Evolutionary conservation across 2,888 invertebrate species (phyloP).

Genomic region (Eledona agricola): DNA sequence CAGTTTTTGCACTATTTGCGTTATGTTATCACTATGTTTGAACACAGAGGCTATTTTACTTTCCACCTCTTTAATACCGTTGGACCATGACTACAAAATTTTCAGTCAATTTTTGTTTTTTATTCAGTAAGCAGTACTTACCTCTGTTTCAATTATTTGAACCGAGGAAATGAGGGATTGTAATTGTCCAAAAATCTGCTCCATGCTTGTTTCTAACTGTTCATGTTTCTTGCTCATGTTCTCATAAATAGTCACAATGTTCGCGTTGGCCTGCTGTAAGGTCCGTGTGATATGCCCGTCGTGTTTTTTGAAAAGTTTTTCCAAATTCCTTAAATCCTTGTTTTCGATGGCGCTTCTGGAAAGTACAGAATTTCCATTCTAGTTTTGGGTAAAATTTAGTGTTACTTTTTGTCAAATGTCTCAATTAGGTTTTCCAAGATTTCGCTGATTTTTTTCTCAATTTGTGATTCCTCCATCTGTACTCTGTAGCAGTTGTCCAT

Average conservation of each 20-base stretch:
- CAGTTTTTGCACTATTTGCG: too few species aligned
- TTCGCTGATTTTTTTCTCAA: conserved; percentile 69
- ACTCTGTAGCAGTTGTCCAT: conserved; percentile 73
- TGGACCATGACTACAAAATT: too few species aligned
- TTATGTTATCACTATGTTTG: too few species aligned
- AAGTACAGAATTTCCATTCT: too few species aligned
- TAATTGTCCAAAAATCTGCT: conserved; percentile 42
- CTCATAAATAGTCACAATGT: conserved; percentile 52
- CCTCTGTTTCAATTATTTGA: conserved; percentile 38
- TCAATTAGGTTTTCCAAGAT: conserved; percentile 71
- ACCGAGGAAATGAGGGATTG: conserved; percentile 44
- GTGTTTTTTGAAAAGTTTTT: conserved; percentile 64
- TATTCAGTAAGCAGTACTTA: too few species aligned
- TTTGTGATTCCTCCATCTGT: conserved; percentile 71
- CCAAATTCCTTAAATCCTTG: conserved; percentile 67
- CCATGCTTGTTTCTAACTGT: conserved; percentile 45
- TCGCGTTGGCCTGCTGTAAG: conserved; percentile 51
- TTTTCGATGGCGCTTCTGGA: conserved; percentile 67
- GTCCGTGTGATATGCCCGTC: conserved; percentile 55
- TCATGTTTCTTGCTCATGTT: conserved; percentile 51
- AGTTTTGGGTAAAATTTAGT: conserved; percentile 18
- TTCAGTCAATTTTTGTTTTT: too few species aligned
- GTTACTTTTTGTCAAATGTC: conserved; percentile 71
- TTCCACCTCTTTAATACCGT: too few species aligned
- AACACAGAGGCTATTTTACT: too few species aligned